phyloP scores from a whole-genome alignment of 2,797 vertebrate genomes.

The Scomberomorus guttatus region DNA sequence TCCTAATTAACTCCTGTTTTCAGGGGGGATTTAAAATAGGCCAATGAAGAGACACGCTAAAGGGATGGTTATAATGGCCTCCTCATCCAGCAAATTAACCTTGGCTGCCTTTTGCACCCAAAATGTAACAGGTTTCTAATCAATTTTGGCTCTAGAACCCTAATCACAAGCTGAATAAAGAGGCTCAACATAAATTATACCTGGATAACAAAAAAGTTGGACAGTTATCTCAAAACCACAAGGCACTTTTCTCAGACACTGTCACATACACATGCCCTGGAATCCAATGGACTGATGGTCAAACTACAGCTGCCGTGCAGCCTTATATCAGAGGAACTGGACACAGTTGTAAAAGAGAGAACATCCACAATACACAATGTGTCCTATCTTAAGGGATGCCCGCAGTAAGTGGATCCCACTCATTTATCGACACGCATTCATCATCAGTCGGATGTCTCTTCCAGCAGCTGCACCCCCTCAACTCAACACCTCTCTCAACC shows the following conservation, averaged over 20 bases:
- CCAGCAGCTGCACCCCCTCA: constrained; percentile 22
- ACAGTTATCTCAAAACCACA: constrained; percentile 54
- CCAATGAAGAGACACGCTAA: constrained; percentile 69
- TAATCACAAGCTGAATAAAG: constrained; percentile 52
- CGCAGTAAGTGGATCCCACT: constrained; percentile 12
- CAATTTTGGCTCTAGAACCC: constrained; percentile 48
- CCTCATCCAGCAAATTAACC: constrained; percentile 82
- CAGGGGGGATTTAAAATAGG: constrained; percentile 79
- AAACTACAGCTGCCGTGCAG: constrained; percentile 39
- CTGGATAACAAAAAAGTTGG: constrained; percentile 51
- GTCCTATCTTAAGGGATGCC: constrained; percentile 1
- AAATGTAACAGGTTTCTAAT: constrained; percentile 76
- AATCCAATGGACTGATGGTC: constrained; percentile 26
- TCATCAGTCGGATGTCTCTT: constrained; percentile 49
- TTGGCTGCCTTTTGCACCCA: constrained; percentile 74
- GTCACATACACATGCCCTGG: constrained; percentile 14
- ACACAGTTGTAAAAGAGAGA: constrained; percentile 25
- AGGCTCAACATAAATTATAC: constrained; percentile 56
- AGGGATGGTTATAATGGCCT: constrained; percentile 73
- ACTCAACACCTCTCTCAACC: not conserved
- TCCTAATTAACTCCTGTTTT: constrained; percentile 82
- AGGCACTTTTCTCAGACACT: constrained; percentile 40
- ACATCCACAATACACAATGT: constrained; percentile 12
- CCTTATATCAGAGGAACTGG: constrained; percentile 18
- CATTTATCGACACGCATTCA: constrained; percentile 74